Base-by-base conservation (phyloP, 1,140 invertebrate genomes). In the Drosophila kepulauana region DNA sequence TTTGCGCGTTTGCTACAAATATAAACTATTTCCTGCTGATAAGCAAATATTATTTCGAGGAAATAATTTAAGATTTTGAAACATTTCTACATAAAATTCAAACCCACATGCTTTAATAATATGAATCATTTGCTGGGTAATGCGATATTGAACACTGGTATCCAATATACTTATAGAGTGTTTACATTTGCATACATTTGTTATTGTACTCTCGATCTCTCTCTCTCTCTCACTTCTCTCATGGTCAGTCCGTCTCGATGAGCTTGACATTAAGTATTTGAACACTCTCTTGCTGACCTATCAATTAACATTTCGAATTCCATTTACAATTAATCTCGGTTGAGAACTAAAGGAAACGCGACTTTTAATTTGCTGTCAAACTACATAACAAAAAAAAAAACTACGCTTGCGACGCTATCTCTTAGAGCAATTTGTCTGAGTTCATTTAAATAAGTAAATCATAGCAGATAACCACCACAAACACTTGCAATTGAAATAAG, bases 271-370 rank as follows among this genome's bases (percentile, higher is more conserved):
- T 16, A 38, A 2, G n/a, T n/a, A 4, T 43, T 54, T 15, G 52
- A 51, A 25, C 20, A 25, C 20, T 25, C 20, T 25, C 20, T 25
- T 25, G 20, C 20, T 25, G 20, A 25, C 20, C 20, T 25, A 3
- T 0, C 20, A 25, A 25, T 25, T 25, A 25, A 28, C 30, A 66
- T 43, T 45, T 43, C 6, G 25, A 54, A 61, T 48, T 68, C 71
- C 64, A 74, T 74, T 74, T 2, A 72, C 52, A 72, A 35, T 28
- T 15, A 38, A 66, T 38, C 35, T 8, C 8, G 6, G 1, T 11
- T 10, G 7, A 25, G 1, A 38, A 8, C 8, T 8, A 10, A 33
- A 33, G 2, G 30, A 33, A 6, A 33, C 7, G 5, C 1, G 30
- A 7, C 35, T 38, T 10, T 38, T 38, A 1, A 38, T 38, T 38